A percentile compares a stretch with the other conserved stretches of the same genome.
Evolutionary conservation across 2,113 vertebrate species (phyloP).

Genomic region (Cathartes aura): DNA sequence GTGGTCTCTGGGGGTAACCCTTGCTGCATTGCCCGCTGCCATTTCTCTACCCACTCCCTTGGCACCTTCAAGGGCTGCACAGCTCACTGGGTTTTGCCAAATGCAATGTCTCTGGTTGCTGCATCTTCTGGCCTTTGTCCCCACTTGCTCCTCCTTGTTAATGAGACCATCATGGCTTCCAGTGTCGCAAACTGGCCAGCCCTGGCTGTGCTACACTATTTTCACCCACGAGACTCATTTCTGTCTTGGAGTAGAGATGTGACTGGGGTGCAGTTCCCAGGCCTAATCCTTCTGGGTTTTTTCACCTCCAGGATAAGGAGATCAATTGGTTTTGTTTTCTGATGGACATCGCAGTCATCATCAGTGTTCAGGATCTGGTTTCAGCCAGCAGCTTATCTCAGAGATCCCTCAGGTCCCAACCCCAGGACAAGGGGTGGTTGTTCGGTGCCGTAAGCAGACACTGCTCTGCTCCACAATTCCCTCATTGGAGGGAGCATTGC

Average conservation of each 20-base stretch:
- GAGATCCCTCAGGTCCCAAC: not conserved
- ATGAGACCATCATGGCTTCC: not conserved
- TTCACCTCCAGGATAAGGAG: not conserved
- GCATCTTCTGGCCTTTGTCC: not conserved
- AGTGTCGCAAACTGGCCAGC: not conserved
- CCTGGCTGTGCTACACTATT: not conserved
- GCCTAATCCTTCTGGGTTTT: not conserved
- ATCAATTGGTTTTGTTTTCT: not conserved
- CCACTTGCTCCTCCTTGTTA: not conserved
- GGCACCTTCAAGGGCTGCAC: not conserved
- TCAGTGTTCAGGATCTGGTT: not conserved
- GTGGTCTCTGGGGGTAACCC: not conserved
- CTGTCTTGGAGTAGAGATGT: not conserved
- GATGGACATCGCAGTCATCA: not conserved
- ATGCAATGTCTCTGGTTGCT: no score
- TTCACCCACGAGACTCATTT: not conserved
- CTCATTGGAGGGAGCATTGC: not conserved
- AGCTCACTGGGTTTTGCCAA: not conserved
- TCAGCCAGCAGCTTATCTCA: not conserved
- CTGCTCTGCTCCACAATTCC: not conserved
- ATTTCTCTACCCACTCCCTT: accelerated
- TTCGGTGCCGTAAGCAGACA: not conserved
- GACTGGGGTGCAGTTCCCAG: not conserved
- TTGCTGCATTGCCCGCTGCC: not conserved
- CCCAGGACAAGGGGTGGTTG: not conserved